Evolutionary conservation across 2,888 invertebrate genomes (phyloP).

Genomic region (Pardosa pseudoannulata): DNA sequence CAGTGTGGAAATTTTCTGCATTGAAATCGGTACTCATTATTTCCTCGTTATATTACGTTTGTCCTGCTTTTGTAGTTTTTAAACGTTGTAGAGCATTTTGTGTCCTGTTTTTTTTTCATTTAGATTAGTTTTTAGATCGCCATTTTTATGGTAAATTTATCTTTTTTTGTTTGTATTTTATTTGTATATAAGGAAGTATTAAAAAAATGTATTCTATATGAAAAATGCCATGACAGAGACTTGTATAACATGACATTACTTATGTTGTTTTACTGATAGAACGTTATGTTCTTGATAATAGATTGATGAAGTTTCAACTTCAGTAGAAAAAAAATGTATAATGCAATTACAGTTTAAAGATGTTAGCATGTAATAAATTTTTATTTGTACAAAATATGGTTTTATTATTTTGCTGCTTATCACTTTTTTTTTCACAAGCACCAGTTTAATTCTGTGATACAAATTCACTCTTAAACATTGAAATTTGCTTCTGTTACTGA

Average conservation of each 20-base stretch:
- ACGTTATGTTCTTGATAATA: not conserved
- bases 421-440: too few relatives aligned
- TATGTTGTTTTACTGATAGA: conserved; percentile 22
- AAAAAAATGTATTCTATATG: conserved; percentile 29
- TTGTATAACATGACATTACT: conserved; percentile 17
- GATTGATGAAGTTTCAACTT: too few relatives aligned
- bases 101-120: conserved; percentile 50
- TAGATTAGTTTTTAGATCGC: conserved; percentile 62
- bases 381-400: conserved; percentile 64
- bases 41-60: conserved; percentile 40
- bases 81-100: conserved; percentile 66
- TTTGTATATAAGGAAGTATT: conserved; percentile 43
- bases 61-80: conserved; percentile 65
- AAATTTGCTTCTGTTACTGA: too few relatives aligned
- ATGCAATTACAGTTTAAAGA: conserved; percentile 44
- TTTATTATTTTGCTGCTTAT: conserved; percentile 3
- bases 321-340: too few relatives aligned
- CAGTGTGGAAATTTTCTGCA: conserved; percentile 22
- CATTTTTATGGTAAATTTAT: conserved; percentile 51
- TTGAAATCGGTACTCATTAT: conserved; percentile 8
- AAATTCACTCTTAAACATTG: too few relatives aligned
- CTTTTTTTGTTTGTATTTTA: conserved; percentile 45
- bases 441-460: too few relatives aligned
- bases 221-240: conserved; percentile 30
- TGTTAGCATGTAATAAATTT: conserved; percentile 68